A percentile compares a stretch with the other conserved stretches of the same genome.
Conservation (phyloP, 2,113 vertebrate species). For the Corynorhinus townsendii region DNA sequence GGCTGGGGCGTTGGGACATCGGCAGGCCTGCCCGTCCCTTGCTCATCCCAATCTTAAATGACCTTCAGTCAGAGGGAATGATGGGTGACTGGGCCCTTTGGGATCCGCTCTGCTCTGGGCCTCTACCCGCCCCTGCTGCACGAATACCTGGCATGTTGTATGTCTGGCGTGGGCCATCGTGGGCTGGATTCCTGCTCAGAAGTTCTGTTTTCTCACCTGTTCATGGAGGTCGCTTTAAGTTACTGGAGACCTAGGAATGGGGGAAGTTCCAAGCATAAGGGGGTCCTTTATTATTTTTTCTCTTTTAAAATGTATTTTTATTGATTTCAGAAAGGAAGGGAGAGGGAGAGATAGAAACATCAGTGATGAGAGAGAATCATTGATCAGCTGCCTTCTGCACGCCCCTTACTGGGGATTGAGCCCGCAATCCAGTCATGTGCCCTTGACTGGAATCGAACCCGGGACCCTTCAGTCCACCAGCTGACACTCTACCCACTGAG, state of each 20-base stretch:
- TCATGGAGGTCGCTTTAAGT: background rate
- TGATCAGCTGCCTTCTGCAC: too few species aligned
- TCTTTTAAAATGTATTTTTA: too few species aligned
- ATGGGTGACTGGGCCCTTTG: accelerated
- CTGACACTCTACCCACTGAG: too few species aligned
- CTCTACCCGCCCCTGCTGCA: accelerated
- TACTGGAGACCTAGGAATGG: background rate
- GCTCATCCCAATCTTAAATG: background rate
- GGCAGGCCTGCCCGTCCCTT: accelerated
- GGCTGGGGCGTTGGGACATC: background rate
- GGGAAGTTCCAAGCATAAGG: background rate
- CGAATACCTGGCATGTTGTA: background rate
- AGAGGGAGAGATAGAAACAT: too few species aligned
- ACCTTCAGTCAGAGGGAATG: accelerated
- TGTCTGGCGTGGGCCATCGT: background rate
- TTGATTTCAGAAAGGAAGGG: too few species aligned
- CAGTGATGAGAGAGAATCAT: too few species aligned
- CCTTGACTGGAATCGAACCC: too few species aligned
- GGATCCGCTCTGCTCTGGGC: accelerated
- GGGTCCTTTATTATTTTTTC: background rate
- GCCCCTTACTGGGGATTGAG: too few species aligned
- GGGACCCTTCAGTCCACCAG: too few species aligned
- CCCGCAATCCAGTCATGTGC: too few species aligned
- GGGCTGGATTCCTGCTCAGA: background rate
- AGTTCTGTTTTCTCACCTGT: accelerated